Conservation (phyloP, 92 coral and sea anemone genomes). For the Phymanthus crucifer region DNA sequence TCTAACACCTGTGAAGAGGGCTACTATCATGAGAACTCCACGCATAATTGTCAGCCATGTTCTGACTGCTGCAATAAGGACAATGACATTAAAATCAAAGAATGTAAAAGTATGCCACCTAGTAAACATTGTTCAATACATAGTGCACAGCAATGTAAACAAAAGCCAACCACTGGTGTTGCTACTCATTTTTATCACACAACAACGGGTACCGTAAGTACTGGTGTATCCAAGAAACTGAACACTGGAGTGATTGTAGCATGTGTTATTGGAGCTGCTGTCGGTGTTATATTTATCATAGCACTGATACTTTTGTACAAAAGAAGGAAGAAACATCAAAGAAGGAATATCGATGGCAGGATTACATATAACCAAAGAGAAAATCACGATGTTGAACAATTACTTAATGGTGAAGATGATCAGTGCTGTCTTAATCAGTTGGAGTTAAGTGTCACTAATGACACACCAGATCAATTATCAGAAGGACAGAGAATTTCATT, state of each 20-base stretch:
- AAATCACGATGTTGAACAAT: background rate
- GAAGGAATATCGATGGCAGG: background rate
- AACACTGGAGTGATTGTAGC: background rate
- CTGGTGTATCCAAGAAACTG: background rate
- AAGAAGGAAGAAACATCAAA: background rate
- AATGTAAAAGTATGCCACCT: slow-evolving; percentile 11
- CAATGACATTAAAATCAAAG: slow-evolving; percentile 5
- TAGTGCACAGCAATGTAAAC: background rate
- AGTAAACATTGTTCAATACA: slow-evolving; percentile 23
- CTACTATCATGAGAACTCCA: slow-evolving; percentile 18
- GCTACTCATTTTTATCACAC: background rate
- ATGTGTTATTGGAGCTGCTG: background rate
- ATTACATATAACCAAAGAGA: background rate
- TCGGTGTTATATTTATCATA: background rate
- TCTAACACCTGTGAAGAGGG: slow-evolving; percentile 9
- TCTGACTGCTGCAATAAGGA: slow-evolving; percentile 20
- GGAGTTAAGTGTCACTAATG: background rate
- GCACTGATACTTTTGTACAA: background rate
- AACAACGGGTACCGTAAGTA: background rate
- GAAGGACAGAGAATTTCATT: background rate
- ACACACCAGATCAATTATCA: background rate
- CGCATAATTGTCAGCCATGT: slow-evolving; percentile 17
- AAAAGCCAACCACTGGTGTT: background rate
- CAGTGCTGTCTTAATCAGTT: background rate
- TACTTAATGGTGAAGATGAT: background rate